Base-by-base conservation (phyloP, 1,140 invertebrate species). In the Micrasema longulum region DNA sequence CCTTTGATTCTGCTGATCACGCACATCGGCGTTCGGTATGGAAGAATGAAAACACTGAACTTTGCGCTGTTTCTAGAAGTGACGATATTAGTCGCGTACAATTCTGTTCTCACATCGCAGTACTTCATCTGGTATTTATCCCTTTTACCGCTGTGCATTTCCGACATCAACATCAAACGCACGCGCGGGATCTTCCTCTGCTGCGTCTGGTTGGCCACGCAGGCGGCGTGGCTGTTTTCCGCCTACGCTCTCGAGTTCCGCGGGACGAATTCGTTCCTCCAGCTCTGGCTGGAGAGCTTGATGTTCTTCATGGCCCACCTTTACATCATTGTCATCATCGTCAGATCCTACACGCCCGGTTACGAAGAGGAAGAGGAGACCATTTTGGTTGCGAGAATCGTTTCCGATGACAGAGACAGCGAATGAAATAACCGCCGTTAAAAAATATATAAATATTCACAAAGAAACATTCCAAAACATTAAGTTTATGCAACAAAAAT, bases 81-180 rank as follows among this genome's bases (percentile, higher is more conserved):
- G 0, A 93, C 95, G 74, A 88, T 94, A 2, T 91, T 99, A 79
- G 98, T 99, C 0, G 91, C 91, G 4, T 97, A 95, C 76, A 99
- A 99, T 84, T 95, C 96, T 80, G 97, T 99, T 0, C 89, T 97
- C 73, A 99, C 98, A 10, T 97, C 96, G 14, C 97, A 99, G 84
- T 99, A 99, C 82, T 99, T 99, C 78, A 87, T 99, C 38, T 99
- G 98, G 97, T 98, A 97, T 80, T 80, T 99, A 36, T 93, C 93
- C 14, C 79, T 98, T 7, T 81, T 99, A 14, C 96, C 97, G 1
- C 74, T 94, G 43, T 94, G 87, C 79, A 87, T 89, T 11, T 92
- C 89, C 22, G 87, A 89, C 79, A 86, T 95, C 2, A 84, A 86
- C 20, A 83, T 90, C 53, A 83, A 86, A 7, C 74, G 78, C 2